Conservation (phyloP, 2,888 invertebrate species). For the Sisyra nigra region DNA sequence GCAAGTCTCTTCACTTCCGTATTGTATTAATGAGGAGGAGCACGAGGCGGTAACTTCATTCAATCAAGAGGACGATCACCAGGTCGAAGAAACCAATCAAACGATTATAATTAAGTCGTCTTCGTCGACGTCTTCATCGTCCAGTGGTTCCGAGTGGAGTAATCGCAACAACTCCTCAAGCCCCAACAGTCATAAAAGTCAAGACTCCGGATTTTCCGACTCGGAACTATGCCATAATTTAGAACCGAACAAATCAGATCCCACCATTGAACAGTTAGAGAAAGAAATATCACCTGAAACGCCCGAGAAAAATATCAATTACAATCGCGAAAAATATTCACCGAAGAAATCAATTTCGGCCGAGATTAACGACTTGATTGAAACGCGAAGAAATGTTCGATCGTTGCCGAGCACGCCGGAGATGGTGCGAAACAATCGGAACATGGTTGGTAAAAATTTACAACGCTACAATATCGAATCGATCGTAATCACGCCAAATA, state of each 20-base stretch:
- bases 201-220: slow-evolving; percentile 69
- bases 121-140: neutral
- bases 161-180: slow-evolving; percentile 26
- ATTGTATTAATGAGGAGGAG: neutral
- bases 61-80: neutral
- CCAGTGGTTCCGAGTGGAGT: slow-evolving; percentile 13
- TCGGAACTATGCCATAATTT: slow-evolving; percentile 47
- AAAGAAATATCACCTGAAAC: slow-evolving; percentile 15
- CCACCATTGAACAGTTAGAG: slow-evolving; percentile 30
- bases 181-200: slow-evolving; percentile 52
- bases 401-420: slow-evolving; percentile 6
- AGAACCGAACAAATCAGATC: slow-evolving; percentile 11
- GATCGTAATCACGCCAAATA: slow-evolving; percentile 2
- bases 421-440: neutral
- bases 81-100: neutral
- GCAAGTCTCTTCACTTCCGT: neutral
- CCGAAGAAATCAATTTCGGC: slow-evolving; percentile 21
- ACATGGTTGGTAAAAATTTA: neutral
- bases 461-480: neutral
- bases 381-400: slow-evolving; percentile 7
- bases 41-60: neutral
- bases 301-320: slow-evolving; percentile 8
- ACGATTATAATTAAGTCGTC: neutral
- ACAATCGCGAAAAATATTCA: slow-evolving; percentile 23
- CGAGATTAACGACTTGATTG: slow-evolving; percentile 8